These are phyloP conservation scores for Glyphotaelius pellucidus DNA, from an alignment of 2,888 invertebrate genomes.

Conservation along the genomic window DNA sequence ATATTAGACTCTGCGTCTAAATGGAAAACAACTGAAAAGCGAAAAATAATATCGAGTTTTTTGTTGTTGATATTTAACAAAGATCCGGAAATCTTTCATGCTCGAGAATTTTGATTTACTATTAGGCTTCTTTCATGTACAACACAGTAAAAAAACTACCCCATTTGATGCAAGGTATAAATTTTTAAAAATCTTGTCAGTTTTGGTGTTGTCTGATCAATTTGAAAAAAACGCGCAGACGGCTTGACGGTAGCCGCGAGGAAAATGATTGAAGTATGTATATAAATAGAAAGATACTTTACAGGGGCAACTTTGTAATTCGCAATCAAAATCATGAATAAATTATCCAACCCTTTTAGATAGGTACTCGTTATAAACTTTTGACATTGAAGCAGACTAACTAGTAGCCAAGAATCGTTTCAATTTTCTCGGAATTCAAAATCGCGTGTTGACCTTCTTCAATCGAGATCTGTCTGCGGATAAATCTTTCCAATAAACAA, in stretches of 20 bases:
- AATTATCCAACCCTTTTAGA: not conserved
- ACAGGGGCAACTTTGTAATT: not conserved
- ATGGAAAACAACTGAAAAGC: too few species aligned
- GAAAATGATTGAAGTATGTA: not conserved
- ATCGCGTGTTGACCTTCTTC: not conserved
- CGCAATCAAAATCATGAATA: not conserved
- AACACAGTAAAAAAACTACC: too few species aligned
- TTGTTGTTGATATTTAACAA: too few species aligned
- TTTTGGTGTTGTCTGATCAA: not conserved
- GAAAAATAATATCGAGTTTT: too few species aligned
- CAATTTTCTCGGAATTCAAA: not conserved
- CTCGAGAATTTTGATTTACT: too few species aligned
- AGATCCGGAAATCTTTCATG: too few species aligned
- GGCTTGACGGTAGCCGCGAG: not conserved
- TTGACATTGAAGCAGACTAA: not conserved
- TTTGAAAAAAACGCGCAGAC: not conserved
- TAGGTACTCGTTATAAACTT: not conserved
- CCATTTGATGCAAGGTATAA: too few species aligned
- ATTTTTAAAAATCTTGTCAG: not conserved
- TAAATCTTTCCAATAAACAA: not conserved
- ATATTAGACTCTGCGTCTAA: too few species aligned
- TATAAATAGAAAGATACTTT: not conserved
- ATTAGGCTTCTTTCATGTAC: too few species aligned
- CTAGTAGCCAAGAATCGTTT: not conserved
- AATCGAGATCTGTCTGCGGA: not conserved